phyloP scores from a whole-genome alignment of 1,140 invertebrate species.

The Spodoptera frugiperda region DNA sequence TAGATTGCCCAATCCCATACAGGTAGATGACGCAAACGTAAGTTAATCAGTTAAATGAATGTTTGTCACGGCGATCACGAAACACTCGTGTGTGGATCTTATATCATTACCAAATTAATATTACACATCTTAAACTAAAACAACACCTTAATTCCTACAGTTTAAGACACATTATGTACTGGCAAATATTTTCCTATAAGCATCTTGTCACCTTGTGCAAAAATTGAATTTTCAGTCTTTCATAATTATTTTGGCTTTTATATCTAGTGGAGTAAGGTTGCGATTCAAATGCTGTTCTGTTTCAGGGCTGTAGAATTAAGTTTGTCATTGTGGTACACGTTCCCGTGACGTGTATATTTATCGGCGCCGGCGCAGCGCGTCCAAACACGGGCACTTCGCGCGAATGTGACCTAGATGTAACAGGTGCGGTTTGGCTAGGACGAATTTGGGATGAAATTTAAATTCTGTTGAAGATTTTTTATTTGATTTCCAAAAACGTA shows the following conservation, averaged over 20 bases:
- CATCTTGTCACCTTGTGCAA: constrained; percentile 31
- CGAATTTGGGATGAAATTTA: constrained; percentile 50
- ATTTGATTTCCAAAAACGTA: too few relatives aligned
- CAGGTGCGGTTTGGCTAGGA: constrained; percentile 53
- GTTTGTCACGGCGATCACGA: constrained; percentile 68
- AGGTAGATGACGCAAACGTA: constrained; percentile 38
- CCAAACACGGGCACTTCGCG: constrained; percentile 73
- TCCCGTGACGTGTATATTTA: constrained; percentile 81
- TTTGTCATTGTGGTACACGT: constrained; percentile 58
- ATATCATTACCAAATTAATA: constrained; percentile 41
- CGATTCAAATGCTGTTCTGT: constrained; percentile 28
- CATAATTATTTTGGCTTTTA: not conserved
- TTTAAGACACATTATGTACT: constrained; percentile 18
- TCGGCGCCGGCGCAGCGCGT: constrained; percentile 72
- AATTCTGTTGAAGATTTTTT: too few relatives aligned
- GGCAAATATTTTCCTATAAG: constrained; percentile 36
- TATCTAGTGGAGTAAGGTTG: not conserved
- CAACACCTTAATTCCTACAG: not conserved
- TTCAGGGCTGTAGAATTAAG: constrained; percentile 40
- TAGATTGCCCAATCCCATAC: constrained; percentile 10
- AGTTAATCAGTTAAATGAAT: constrained; percentile 61
- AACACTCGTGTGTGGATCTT: constrained; percentile 56
- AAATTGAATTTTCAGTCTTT: not conserved
- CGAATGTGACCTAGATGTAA: constrained; percentile 79
- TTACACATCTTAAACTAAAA: constrained; percentile 6